These are phyloP conservation scores for Tenebrosternarchus preto DNA, from an alignment of 2,113 vertebrate genomes.

Conservation along the genomic window DNA sequence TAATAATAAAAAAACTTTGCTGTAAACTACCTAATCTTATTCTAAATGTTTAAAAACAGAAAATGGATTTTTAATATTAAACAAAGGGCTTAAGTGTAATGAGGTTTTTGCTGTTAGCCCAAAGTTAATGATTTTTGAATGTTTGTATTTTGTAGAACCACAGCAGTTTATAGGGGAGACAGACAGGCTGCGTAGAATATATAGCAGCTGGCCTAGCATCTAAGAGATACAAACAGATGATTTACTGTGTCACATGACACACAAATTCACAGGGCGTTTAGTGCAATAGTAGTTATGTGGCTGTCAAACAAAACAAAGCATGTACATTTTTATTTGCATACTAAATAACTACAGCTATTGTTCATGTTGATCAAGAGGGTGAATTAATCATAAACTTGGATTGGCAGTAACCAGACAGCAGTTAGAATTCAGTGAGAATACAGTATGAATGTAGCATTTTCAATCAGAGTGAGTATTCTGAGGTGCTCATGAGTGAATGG, in stretches of 20 bases:
- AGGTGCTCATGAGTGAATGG: slow-evolving; percentile 49
- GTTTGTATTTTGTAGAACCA: slow-evolving; percentile 27
- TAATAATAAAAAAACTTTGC: too few species aligned
- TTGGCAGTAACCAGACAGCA: slow-evolving; percentile 3
- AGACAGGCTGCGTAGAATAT: slow-evolving; percentile 49
- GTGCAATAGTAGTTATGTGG: slow-evolving; percentile 27
- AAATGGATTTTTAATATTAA: neutral
- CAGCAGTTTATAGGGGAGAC: slow-evolving; percentile 44
- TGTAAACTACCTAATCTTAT: too few species aligned
- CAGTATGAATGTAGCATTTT: slow-evolving; percentile 23
- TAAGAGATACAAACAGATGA: slow-evolving; percentile 61
- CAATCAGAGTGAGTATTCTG: slow-evolving; percentile 44
- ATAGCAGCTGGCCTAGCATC: slow-evolving; percentile 59
- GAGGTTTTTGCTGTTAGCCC: neutral
- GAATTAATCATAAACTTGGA: neutral
- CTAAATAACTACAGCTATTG: slow-evolving; percentile 19
- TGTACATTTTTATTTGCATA: slow-evolving; percentile 26
- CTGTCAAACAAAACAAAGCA: slow-evolving; percentile 35
- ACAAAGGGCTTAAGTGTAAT: neutral
- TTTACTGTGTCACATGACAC: slow-evolving; percentile 46
- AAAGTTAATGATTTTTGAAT: slow-evolving; percentile 26
- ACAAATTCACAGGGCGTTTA: slow-evolving; percentile 34
- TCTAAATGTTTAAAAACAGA: too few species aligned
- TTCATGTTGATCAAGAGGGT: slow-evolving; percentile 17
- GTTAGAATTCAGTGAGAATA: slow-evolving; percentile 3